Evolutionary conservation across 2,113 vertebrate genomes (phyloP), one percentile per base, ranked within the genome.

Genomic region (Panthera leo): DNA sequence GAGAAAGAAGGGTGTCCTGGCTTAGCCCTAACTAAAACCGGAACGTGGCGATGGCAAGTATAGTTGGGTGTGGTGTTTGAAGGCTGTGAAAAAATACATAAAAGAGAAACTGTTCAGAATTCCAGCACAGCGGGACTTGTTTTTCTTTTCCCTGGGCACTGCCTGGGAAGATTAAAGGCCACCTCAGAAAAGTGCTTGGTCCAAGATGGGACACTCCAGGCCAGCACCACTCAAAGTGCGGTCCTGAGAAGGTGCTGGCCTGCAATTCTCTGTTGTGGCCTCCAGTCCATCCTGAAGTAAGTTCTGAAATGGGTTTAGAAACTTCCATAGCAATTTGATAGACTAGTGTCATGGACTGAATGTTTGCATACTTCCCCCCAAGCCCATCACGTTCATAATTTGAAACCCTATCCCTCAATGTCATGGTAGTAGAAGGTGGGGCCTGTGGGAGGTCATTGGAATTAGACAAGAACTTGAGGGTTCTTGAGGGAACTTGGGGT

Each of bases 251-350:
- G 34, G 67, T 7, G 5, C 19, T 7, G 36, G 51, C 42, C 23
- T 63, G 13, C 8, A 1, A 11, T 48, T 23, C 6, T 39, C 19
- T 65, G 13, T 45, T 3, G 36, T 9, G 36, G 51, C 27, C 23
- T 67, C 25, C 13, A 1, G 10, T 67, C 53, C 42, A 18, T 5
- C 2, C 2, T 6, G 34, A 78, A 29, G 18, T 36, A 67, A 53
- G 12, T 53, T 97, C 21, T 79, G 63, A 94, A 97, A 51, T 36
- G 14, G 63, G 79, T 80, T 85, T 80, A 51, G 68, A 94, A 42
- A 48, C 7, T 45, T 94, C 27, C 12, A 82, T 3, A 27, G 25
- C 36, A 89, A 51, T 53, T 48, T 80, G 13, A 45, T 31, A 85
- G 55, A 29, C 15, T 13, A 48, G 7, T 51, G 42, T 39, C 82